Evolutionary conservation across 2,797 vertebrate species (phyloP), one percentile per base, ranked within the genome.

Genomic region (Pteropus rufus): DNA sequence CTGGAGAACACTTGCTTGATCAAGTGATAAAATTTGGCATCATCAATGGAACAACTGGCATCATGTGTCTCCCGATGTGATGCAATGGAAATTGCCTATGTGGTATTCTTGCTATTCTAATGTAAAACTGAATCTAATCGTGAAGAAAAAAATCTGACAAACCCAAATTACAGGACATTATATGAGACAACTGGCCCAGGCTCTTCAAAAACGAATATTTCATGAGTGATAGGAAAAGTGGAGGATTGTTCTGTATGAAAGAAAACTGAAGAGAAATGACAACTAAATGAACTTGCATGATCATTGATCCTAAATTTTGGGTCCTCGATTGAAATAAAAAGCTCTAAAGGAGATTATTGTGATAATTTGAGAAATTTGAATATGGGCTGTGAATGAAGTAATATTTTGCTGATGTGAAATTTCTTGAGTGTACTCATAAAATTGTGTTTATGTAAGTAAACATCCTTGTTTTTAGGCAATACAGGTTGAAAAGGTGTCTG

Each of bases 111-210:
- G 69, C 46, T 41, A 64, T 44, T 44, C 44, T 81, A 86, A 70
- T 34, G 10, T 82, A 82, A 79, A 77, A 69, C 36, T 39, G 58
- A 83, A 89, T 52, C 26, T 94, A 80, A 93, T 88, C 44, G 72
- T 18, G 24, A 95, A 95, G 56, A 49, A 92, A 89, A 89, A 21
- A 73, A 79, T 73, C 36, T 83, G 21, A 94, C 75, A 95, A 92
- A 67, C 85, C 24, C 62, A 73, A 77, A 82, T 91, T 58, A 77
- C 2, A 91, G 56, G 41, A 56, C 52, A 65, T 89, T 36, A 89
- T 49, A 91, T 54, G 81, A 79, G 58, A 82, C 23, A 86, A 93
- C 12, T 44, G 21, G 52, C 29, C 58, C 10, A 73, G 26, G 72
- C 15, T 44, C 58, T 49, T 89, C 23, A 70, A 85, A 95, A 93